A percentile compares a stretch with the other conserved stretches of the same genome.
phyloP scores from a whole-genome alignment of 2,797 vertebrate species.

The Sparus aurata region DNA sequence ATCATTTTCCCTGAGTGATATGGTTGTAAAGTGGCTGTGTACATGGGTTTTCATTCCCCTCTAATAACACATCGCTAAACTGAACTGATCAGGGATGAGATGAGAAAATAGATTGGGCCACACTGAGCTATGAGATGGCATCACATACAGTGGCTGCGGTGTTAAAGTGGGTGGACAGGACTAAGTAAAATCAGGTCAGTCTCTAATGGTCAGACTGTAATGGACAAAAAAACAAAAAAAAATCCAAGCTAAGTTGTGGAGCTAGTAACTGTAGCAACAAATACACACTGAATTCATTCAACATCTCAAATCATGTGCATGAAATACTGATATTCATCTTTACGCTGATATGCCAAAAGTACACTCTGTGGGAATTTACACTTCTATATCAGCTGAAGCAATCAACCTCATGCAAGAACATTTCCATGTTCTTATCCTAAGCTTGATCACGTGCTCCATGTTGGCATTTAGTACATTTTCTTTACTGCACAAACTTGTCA shows the following conservation, averaged over 20 bases:
- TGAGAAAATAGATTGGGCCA: slow-evolving; percentile 65
- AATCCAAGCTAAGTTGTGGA: neutral
- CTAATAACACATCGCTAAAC: slow-evolving; percentile 62
- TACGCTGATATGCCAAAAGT: neutral
- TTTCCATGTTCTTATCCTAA: neutral
- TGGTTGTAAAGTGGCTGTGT: slow-evolving; percentile 66
- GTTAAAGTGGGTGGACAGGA: slow-evolving; percentile 33
- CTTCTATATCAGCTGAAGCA: neutral
- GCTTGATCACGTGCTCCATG: neutral
- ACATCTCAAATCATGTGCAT: neutral
- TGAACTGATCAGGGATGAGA: slow-evolving; percentile 64
- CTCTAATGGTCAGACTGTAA: slow-evolving; percentile 6
- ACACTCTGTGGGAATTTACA: neutral
- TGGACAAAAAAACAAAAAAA: slow-evolving; percentile 6
- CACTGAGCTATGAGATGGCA: slow-evolving; percentile 42
- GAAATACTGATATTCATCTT: neutral
- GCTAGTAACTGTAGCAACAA: neutral
- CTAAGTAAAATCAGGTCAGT: slow-evolving; percentile 50
- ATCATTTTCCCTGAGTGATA: slow-evolving; percentile 69
- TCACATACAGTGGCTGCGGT: slow-evolving; percentile 50
- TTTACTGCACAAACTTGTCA: neutral
- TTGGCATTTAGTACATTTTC: neutral
- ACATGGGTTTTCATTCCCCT: slow-evolving; percentile 64
- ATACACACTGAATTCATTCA: neutral
- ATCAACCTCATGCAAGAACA: neutral